Base-by-base conservation (phyloP, 2,113 vertebrate genomes). In the Burhinus bistriatus region DNA sequence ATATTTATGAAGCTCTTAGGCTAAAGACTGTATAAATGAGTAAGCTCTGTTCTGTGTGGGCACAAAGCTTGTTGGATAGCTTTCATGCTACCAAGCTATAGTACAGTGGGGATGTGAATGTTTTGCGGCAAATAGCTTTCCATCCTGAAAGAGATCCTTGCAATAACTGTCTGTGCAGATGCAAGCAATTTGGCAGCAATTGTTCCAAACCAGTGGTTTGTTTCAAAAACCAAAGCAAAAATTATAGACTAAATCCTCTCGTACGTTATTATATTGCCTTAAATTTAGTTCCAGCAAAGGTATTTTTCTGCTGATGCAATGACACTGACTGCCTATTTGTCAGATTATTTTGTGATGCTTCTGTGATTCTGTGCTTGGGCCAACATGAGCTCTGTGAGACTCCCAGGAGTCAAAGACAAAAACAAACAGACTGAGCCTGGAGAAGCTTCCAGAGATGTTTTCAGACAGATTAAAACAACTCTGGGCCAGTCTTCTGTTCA, bases 121-220 rank as follows among this genome's bases (percentile, higher is more conserved):
- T 17, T 61, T 83, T 91, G 70, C 6, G 1, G 54, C 81, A 94
- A 91, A 91, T 76, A 82, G 87, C 70, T 93, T 87, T 95, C 81
- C 58, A 88, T 93, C 65, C 78, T 90, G 84, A 81, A 92, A 92
- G 73, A 89, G 66, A 93, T 89, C 65, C 44, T 79, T 95, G 91
- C 40, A 79, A 27, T 91, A 84, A 84, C 89, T 79, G 44, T 30
- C 81, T 87, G 42, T 79, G 84, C 95, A 93, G 82, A 93, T 96
- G 95, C 78, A 87, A 87, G 87, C 91, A 96, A 78, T 96, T 93
- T 91, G 72, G 87, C 91, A 87, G 84, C 81, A 93, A 65, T 90
- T 93, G 87, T 95, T 97, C 84, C 87, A 96, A 95, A 90, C 84
- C 84, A 95, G 62, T 96, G 92, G 82, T 93, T 96, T 94, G 81